Conservation (phyloP, 2,113 vertebrate genomes). For the Solea senegalensis region DNA sequence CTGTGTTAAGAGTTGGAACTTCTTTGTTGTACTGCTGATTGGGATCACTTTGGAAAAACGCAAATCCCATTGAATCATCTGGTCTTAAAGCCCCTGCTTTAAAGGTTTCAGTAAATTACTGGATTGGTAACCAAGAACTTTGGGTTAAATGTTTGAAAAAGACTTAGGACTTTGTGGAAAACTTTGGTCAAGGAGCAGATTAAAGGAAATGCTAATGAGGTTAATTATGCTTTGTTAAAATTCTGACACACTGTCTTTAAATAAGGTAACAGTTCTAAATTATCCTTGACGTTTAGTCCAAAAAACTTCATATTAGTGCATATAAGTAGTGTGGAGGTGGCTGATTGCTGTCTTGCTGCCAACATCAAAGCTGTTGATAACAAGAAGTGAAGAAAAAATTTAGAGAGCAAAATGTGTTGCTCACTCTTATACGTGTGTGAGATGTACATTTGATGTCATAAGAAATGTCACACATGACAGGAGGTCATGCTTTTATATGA, state of each 20-base stretch:
- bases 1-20: too few species aligned
- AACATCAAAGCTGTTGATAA: slow-evolving; percentile 27
- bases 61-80: neutral
- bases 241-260: slow-evolving; percentile 26
- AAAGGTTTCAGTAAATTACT: neutral
- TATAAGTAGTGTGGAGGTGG: slow-evolving; percentile 3
- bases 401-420: slow-evolving; percentile 19
- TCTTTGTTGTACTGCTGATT: too few species aligned
- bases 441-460: slow-evolving; percentile 67
- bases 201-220: slow-evolving; percentile 3
- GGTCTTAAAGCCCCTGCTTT: neutral
- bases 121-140: neutral
- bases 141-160: slow-evolving; percentile 6
- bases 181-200: slow-evolving; percentile 4
- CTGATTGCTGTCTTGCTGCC: neutral
- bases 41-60: neutral
- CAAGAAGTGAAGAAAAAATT: neutral
- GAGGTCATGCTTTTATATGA: slow-evolving; percentile 43
- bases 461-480: slow-evolving; percentile 52
- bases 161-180: neutral
- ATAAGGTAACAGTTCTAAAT: slow-evolving; percentile 11
- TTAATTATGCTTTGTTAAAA: slow-evolving; percentile 33
- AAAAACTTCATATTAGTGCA: slow-evolving; percentile 9
- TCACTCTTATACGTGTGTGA: slow-evolving; percentile 24
- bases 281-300: slow-evolving; percentile 6